Percentiles rank a stretch among this genome's conserved stretches.
Evolutionary conservation across 2,888 invertebrate species (phyloP).

Genomic region (Drosophila limbata): DNA sequence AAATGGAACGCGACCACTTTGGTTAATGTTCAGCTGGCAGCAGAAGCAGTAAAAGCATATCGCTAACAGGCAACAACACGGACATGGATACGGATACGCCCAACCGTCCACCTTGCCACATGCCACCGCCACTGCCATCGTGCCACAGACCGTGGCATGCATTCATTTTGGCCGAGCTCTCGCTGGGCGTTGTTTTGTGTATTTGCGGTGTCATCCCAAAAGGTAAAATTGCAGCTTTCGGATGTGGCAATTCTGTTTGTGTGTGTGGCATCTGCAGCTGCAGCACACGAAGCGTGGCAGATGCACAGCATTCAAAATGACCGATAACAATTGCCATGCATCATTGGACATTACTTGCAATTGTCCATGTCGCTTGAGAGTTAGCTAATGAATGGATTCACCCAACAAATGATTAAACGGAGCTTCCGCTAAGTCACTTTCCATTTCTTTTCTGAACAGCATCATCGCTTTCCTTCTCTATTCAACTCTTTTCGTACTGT

Average conservation of each 20-base stretch:
- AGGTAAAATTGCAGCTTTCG: slow-evolving; percentile 22
- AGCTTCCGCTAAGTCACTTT: slow-evolving; percentile 2
- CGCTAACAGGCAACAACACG: slow-evolving; percentile 48
- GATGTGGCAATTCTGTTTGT: not conserved
- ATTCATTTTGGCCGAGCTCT: slow-evolving; percentile 36
- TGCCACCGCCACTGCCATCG: slow-evolving; percentile 18
- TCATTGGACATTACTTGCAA: slow-evolving; percentile 23
- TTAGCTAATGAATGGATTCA: slow-evolving; percentile 1
- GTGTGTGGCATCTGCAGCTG: not conserved
- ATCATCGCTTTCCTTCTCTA: not conserved
- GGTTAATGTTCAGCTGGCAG: slow-evolving; percentile 70
- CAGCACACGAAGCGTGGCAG: slow-evolving; percentile 9
- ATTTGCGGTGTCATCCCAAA: slow-evolving; percentile 11
- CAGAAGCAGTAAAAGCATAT: slow-evolving; percentile 68
- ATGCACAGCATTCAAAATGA: slow-evolving; percentile 7
- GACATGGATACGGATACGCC: slow-evolving; percentile 17
- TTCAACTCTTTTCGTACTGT: not conserved
- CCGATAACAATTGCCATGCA: slow-evolving; percentile 12
- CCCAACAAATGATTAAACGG: slow-evolving; percentile 4
- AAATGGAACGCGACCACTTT: slow-evolving; percentile 79
- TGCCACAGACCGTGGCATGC: slow-evolving; percentile 40
- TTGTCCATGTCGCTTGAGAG: not conserved
- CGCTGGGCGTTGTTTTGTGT: not conserved
- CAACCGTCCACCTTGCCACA: slow-evolving; percentile 12
- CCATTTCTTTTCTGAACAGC: not conserved